A percentile compares a stretch with the other conserved stretches of the same genome.
Conservation (phyloP, 2,113 vertebrate genomes). For the Empidonax alnorum region DNA sequence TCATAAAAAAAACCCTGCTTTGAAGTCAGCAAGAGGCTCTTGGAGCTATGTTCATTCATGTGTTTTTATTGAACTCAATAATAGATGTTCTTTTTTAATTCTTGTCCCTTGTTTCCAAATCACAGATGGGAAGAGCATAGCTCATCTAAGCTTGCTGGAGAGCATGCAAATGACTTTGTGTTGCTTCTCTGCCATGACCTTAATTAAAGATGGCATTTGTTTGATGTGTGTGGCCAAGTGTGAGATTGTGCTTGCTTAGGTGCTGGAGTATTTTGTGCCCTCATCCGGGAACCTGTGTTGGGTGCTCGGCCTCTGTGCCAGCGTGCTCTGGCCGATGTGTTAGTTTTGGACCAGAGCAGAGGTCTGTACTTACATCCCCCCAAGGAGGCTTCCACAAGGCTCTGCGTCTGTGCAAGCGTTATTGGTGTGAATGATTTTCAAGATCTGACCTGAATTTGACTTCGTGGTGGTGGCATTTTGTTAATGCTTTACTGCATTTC, state of each 20-base stretch:
- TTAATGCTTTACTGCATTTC: neutral
- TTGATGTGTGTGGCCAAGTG: fast-evolving
- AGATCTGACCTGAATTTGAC: neutral
- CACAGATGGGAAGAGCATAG: neutral
- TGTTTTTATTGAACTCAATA: neutral
- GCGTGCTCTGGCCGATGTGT: fast-evolving
- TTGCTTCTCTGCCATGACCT: neutral
- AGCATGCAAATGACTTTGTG: neutral
- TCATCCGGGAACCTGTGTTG: fast-evolving
- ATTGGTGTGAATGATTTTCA: neutral
- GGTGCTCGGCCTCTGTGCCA: fast-evolving
- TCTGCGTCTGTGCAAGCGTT: fast-evolving
- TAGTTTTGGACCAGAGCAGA: neutral
- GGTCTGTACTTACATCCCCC: fast-evolving
- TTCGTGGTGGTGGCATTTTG: neutral
- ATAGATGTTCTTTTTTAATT: neutral
- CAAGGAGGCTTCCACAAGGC: fast-evolving
- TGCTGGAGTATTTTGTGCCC: neutral
- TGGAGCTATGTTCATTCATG: neutral
- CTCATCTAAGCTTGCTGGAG: neutral
- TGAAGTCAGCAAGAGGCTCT: neutral
- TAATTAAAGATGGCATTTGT: neutral
- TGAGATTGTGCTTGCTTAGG: neutral
- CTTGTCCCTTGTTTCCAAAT: neutral
- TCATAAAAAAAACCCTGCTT: neutral